Evolutionary conservation across 64 coral and sea anemone species (phyloP), one percentile per base, ranked within the genome.

Genomic region (Platygyra sinensis): DNA sequence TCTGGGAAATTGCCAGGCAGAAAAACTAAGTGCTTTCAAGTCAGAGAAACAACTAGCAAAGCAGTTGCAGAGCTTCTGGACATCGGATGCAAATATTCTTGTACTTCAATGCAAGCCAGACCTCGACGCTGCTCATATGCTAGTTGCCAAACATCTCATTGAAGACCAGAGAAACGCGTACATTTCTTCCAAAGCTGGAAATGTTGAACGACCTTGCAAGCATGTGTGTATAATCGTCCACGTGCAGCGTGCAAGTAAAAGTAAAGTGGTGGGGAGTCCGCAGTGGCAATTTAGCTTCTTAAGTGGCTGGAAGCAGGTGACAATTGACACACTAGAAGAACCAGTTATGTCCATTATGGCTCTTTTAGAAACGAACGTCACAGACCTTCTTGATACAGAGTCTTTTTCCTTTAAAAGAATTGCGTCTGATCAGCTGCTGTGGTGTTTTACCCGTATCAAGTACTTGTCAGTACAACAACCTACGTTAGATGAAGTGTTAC

Each of bases 181-280:
- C 38, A 39, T 39, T 39, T 39, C 38, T 5, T 39, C 38, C 38
- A 39, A 39, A 39, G 2, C 38, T 39, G 38, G 38, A 39, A 39
- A 39, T 39, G 2, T 39, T 39, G 2, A 39, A 5, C 38, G 24
- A 28, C n/a, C 17, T 32, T 30, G 8, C 12, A 98, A 98, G 77
- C 93, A 98, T 87, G 96, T 95, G 20, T 98, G 96, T 64, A 89
- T 98, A 30, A 52, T 98, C 12, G 87, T 98, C 10, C 96, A 98
- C 82, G 54, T 91, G 10, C 80, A 85, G 5, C 71, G 80, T 5
- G 65, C 46, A 91, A 79, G 28, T n/a, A n/a, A 54, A 24, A 39
- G 39, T 38, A 73, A 31, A 69, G 27, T 31, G 39, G 30, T 5
- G 13, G 62, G 82, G 2, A 38, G 29, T 72, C 79, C 83, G 18